Base-by-base conservation (phyloP, 1,140 invertebrate genomes). In the Hydropsyche tenuis region DNA sequence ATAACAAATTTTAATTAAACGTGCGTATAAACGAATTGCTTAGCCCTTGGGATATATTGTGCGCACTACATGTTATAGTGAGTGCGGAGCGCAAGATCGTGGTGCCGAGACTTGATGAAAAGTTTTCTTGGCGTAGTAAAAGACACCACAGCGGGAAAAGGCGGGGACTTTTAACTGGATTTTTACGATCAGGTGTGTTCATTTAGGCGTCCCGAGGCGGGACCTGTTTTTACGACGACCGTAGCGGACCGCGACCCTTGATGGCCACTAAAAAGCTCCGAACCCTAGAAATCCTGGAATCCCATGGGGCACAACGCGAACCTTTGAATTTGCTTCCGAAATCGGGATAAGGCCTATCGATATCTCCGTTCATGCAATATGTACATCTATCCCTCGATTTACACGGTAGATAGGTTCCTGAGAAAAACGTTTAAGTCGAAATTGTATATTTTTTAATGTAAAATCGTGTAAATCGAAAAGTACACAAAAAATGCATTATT, bases 101-200 rank as follows among this genome's bases (percentile, higher is more conserved):
- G 56, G 56, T 14, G 23, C 22, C 22, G 56, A 22, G 56, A 37
- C 23, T 60, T 18, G 56, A 25, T 23, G 56, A 60, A 60, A 60
- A 60, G 18, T 60, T 37, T 60, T 60, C 23, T 37, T 9, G 18
- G 56, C 22, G 18, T 23, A 60, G 56, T 60, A 68, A 68, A 68
- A 68, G 16, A 25, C 45, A 48, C 63, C 25, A n/a, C 51, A 48
- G 68, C 14, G 68, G 12, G 20, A 65, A 42, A 53, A 46, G 46
- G 46, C 51, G 30, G 46, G 60, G 60, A 25, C 70, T 72, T 72
- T 72, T 72, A 72, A 72, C 70, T 46, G 70, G 53, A 72, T 72
- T 72, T 72, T 72, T 72, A 72, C 70, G 53, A 64, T 62, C 70
- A 72, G 70, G 70, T 72, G 70, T 63, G 51, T 56, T 72, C 56